Evolutionary conservation across 2,888 invertebrate genomes (phyloP), one percentile per base, ranked within the genome.

Genomic region (Apeira syringaria): DNA sequence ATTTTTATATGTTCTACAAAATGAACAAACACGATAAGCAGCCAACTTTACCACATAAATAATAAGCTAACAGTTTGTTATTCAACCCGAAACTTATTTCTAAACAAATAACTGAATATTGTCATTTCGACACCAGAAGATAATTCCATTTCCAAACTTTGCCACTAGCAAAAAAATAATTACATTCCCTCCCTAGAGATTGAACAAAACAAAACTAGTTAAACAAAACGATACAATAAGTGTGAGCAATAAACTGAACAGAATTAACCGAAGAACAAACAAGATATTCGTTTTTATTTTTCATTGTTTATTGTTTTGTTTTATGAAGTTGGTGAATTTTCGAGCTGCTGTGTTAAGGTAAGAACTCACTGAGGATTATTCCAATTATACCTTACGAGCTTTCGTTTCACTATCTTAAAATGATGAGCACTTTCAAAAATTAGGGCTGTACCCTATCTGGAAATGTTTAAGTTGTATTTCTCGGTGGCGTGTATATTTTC

Each of bases 201-300:
- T 26, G 5, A 11, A 46, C 13, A 25, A 20, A 50, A 68, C 65
- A 74, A 74, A 76, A 71, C 72, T 71, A 75, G 77, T 82, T 79
- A 77, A 15, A 70, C 74, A 64, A 77, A 82, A 80, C 77, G 71
- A 79, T 76, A 81, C 86, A 85, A 85, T 86, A 85, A 86, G 85
- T 84, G 39, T 27, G 56, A 58, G 53, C 69, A 59, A 70, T 79
- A 74, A 76, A 78, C 63, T 54, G 66, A 73, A 46, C 27, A 39
- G 39, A 31, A 46, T 46, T 46, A 46, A 46, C 35, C 28, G 45
- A 74, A 75, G 70, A 72, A 73, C 61, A 68, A 69, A 44, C 44
- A 64, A 70, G 58, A 60, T 44, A 59, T 54, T 63, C 54, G 50
- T 54, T 66, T 63, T 59, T 68, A 61, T 65, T 71, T 68, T 53